Percentiles rank a stretch among this genome's conserved stretches.
phyloP scores from a whole-genome alignment of 2,888 invertebrate genomes.

The Entomobrya proxima region DNA sequence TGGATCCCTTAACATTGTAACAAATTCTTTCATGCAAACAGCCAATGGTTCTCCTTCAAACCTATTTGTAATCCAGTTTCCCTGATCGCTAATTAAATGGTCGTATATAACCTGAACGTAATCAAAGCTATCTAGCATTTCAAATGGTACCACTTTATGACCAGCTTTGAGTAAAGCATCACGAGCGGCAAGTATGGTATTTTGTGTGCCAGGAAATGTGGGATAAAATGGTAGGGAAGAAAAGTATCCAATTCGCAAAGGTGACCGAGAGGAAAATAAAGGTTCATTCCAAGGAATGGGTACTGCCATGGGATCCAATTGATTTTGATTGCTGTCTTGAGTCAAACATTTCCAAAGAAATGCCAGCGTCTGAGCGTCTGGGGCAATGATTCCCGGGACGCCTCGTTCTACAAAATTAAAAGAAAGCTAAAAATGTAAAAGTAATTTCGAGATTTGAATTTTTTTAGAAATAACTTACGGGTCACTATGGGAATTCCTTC shows the following conservation, averaged over 20 bases:
- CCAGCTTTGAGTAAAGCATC: conserved; percentile 75
- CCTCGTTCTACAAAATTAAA: too few species aligned
- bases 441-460: too few species aligned
- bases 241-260: conserved; percentile 77
- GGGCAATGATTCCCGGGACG: conserved; percentile 69
- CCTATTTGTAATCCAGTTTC: not conserved
- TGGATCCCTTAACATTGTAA: conserved; percentile 37
- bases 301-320: conserved; percentile 67
- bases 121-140: conserved; percentile 66
- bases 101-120: conserved; percentile 55
- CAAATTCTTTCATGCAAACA: not conserved
- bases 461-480: too few species aligned
- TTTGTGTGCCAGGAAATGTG: conserved; percentile 76
- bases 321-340: conserved; percentile 62
- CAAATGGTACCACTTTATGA: conserved; percentile 75
- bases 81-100: conserved; percentile 12
- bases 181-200: conserved; percentile 76
- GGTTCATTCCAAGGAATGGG: conserved; percentile 73
- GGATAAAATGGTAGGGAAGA: conserved; percentile 77
- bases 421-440: too few species aligned
- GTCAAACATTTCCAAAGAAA: conserved; percentile 60
- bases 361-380: conserved; percentile 51
- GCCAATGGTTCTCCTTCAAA: conserved; percentile 46
- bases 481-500: too few species aligned
- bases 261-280: conserved; percentile 61